Conservation (phyloP, 2,113 vertebrate species). For the Pavo muticus region DNA sequence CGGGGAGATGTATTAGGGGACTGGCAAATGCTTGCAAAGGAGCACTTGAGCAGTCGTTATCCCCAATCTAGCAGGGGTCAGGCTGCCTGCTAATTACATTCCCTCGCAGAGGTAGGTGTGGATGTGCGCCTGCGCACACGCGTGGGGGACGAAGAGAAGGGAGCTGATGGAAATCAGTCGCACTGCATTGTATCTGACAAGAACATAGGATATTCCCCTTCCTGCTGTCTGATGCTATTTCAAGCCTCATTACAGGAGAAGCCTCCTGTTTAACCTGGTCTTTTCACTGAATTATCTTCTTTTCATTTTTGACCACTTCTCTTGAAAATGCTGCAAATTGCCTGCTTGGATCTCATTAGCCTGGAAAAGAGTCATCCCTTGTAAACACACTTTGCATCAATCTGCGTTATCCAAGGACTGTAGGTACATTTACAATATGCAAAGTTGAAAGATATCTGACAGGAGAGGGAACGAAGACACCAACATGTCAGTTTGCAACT, state of each 20-base stretch:
- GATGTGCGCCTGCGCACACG: neutral
- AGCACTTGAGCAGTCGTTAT: neutral
- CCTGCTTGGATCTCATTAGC: slow-evolving; percentile 72
- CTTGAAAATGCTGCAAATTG: slow-evolving; percentile 62
- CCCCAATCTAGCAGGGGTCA: slow-evolving; percentile 55
- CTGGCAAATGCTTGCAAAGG: neutral
- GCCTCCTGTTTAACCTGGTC: slow-evolving; percentile 49
- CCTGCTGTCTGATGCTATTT: slow-evolving; percentile 47
- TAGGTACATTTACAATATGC: slow-evolving; percentile 48
- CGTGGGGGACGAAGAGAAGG: neutral
- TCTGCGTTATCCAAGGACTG: slow-evolving; percentile 31
- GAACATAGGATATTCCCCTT: slow-evolving; percentile 26
- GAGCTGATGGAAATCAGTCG: slow-evolving; percentile 28
- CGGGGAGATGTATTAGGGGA: neutral
- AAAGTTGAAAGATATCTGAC: slow-evolving; percentile 67
- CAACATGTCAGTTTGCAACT: slow-evolving; percentile 58
- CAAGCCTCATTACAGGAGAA: slow-evolving; percentile 61
- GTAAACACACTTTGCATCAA: slow-evolving; percentile 54
- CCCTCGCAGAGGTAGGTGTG: neutral
- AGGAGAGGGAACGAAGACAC: slow-evolving; percentile 49
- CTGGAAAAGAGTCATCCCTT: slow-evolving; percentile 51
- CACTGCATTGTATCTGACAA: slow-evolving; percentile 21
- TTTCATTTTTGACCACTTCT: slow-evolving; percentile 64
- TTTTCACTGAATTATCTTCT: slow-evolving; percentile 62
- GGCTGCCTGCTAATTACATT: slow-evolving; percentile 47